These are phyloP conservation scores for Microtus montanus DNA, from an alignment of 2,113 vertebrate genomes.

Conservation along the genomic window DNA sequence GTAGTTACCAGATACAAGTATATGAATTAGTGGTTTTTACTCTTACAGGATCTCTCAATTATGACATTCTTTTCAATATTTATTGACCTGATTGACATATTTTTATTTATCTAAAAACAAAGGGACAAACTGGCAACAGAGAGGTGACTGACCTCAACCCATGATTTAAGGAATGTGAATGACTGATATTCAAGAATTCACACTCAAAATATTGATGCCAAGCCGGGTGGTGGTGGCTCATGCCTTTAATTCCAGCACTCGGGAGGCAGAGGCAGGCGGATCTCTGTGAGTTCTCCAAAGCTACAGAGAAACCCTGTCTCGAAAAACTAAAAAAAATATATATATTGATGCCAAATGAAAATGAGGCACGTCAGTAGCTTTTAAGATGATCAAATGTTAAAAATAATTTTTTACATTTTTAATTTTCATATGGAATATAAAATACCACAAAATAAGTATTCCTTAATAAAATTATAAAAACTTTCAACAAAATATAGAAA, in stretches of 20 bases:
- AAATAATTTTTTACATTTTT: neutral
- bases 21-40: neutral
- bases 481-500: neutral
- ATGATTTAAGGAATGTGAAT: neutral
- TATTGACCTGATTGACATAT: neutral
- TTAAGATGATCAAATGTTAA: neutral
- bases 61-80: neutral
- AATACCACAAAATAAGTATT: neutral
- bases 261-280: no score
- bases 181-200: neutral
- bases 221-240: no score
- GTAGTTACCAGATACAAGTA: neutral
- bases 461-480: neutral
- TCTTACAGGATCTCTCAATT: neutral
- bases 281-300: no score
- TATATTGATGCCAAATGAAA: neutral
- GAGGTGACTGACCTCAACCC: fast-evolving
- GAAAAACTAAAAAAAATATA: no score
- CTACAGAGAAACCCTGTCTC: no score
- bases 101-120: neutral
- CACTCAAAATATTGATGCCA: neutral
- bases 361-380: neutral
- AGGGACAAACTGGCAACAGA: neutral
- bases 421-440: neutral
- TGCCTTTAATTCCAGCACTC: no score